Evolutionary conservation across 2,113 vertebrate species (phyloP).

Genomic region (Ivindomyrus marchei): DNA sequence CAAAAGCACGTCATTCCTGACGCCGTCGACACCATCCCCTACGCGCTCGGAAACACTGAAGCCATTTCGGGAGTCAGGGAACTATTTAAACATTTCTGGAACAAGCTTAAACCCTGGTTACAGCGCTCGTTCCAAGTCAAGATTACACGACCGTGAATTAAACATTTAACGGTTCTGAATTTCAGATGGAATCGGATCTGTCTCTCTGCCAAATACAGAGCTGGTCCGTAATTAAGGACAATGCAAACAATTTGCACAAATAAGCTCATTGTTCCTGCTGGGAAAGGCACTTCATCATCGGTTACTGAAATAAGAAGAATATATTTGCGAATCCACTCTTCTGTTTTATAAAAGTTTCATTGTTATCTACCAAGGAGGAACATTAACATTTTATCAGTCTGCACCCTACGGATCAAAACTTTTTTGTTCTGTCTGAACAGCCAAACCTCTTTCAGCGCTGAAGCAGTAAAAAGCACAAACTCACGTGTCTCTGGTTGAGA

Average conservation of each 20-base stretch:
- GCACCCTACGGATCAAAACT: background rate
- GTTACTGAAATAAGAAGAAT: background rate
- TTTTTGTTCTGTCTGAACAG: constrained; percentile 1
- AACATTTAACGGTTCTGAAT: background rate
- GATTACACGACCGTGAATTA: background rate
- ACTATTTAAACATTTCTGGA: background rate
- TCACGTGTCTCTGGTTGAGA: background rate
- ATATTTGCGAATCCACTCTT: background rate
- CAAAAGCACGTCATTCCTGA: background rate
- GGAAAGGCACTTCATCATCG: background rate
- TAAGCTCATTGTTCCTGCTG: background rate
- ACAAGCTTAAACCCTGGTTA: background rate
- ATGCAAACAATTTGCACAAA: background rate
- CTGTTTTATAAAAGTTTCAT: background rate
- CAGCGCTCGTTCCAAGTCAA: background rate
- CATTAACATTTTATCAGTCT: background rate
- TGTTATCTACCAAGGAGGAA: background rate
- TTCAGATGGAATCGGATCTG: background rate
- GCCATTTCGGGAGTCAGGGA: background rate
- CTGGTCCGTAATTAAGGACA: background rate
- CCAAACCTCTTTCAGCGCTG: background rate
- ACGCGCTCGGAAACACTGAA: background rate
- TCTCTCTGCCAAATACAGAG: background rate
- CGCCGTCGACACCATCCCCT: background rate
- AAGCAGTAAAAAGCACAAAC: background rate